These are phyloP conservation scores for Cyclura pinguis DNA, from an alignment of 2,797 vertebrate genomes.

Conservation along the genomic window DNA sequence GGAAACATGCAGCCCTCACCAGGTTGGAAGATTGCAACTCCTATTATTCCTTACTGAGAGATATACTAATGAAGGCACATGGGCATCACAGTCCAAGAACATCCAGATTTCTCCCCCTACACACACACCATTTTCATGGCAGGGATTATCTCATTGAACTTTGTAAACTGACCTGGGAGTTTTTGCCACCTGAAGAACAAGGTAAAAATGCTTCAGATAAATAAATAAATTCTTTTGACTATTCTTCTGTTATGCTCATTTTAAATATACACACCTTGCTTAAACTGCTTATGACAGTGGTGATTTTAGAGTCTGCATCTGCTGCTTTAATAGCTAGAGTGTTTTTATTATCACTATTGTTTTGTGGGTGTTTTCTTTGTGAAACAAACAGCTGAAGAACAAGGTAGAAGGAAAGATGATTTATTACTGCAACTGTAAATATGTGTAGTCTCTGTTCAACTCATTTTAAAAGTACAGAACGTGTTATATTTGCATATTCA, in stretches of 20 bases:
- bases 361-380: background rate
- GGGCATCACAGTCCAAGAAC: background rate
- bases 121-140: background rate
- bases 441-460: background rate
- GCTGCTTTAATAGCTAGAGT: background rate
- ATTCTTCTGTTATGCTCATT: background rate
- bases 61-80: background rate
- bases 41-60: background rate
- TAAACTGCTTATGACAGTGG: background rate
- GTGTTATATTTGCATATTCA: background rate
- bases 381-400: background rate
- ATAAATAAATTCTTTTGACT: background rate
- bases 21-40: background rate
- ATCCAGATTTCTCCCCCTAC: background rate
- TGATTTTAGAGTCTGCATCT: background rate
- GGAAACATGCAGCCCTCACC: background rate
- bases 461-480: background rate
- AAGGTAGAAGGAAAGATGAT: too few relatives aligned
- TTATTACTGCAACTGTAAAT: background rate
- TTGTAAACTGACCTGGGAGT: background rate
- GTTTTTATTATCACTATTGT: background rate
- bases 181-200: background rate
- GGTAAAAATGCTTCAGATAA: background rate
- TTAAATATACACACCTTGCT: background rate
- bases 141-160: background rate